These are phyloP conservation scores for Corynorhinus townsendii DNA, from an alignment of 2,113 vertebrate species.

Conservation along the genomic window DNA sequence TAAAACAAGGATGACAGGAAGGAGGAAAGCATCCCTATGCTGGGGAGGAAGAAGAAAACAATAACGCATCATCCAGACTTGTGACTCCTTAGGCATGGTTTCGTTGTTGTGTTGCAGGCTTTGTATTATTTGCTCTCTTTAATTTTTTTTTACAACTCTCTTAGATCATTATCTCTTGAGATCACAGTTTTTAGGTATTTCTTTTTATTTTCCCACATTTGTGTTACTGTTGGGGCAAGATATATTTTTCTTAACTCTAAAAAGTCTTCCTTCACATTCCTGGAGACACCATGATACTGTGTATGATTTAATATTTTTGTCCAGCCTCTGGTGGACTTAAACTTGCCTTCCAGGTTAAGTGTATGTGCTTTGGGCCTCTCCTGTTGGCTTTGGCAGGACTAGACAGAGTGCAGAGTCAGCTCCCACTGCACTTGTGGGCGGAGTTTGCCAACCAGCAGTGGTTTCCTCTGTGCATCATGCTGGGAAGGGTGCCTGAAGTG, in stretches of 20 bases:
- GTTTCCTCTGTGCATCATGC: not conserved
- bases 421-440: not conserved
- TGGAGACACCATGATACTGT: not conserved
- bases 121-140: not conserved
- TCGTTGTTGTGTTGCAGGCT: not conserved
- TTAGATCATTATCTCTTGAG: not conserved
- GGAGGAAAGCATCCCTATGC: not conserved
- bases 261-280: not conserved
- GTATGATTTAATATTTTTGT: not conserved
- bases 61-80: not conserved
- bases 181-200: not conserved
- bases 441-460: not conserved
- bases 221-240: not conserved
- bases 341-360: not conserved
- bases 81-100: not conserved
- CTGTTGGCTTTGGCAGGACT: not conserved
- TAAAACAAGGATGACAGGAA: not conserved
- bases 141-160: not conserved
- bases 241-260: not conserved
- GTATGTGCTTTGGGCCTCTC: not conserved
- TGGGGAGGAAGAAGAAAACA: not conserved
- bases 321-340: not conserved
- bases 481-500: not conserved
- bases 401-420: not conserved
- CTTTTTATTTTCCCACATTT: not conserved